Percentiles rank a stretch among this genome's conserved stretches.
Conservation (phyloP, 1,140 invertebrate species). For the Leptonema lineaticorne region DNA sequence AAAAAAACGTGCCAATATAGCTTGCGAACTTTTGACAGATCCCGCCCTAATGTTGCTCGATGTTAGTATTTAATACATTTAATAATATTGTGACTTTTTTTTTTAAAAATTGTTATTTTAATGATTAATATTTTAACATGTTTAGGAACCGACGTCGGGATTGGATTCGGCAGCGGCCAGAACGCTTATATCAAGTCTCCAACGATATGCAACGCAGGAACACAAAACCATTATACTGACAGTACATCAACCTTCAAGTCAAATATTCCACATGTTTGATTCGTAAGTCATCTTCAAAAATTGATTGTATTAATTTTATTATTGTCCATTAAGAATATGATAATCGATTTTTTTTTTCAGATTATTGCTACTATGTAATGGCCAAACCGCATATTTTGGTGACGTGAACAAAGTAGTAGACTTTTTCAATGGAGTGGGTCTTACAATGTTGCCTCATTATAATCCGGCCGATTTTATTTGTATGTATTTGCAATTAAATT, state of each 20-base stretch:
- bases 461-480: constrained; percentile 87
- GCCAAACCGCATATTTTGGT: constrained; percentile 80
- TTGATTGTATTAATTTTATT: background rate
- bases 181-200: constrained; percentile 72
- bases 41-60: constrained; percentile 82
- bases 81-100: background rate
- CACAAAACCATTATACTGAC: constrained; percentile 81
- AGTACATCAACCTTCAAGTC: constrained; percentile 85
- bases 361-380: constrained; percentile 73
- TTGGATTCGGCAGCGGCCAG: constrained; percentile 82
- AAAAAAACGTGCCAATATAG: constrained; percentile 85
- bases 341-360: constrained; percentile 46
- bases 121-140: background rate
- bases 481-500: constrained; percentile 57
- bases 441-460: constrained; percentile 76
- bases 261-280: constrained; percentile 87
- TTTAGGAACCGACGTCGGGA: constrained; percentile 82
- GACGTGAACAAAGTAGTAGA: constrained; percentile 72
- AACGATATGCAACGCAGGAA: constrained; percentile 74
- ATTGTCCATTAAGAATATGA: background rate
- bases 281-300: constrained; percentile 30
- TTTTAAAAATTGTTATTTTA: background rate
- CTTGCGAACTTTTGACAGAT: constrained; percentile 83
- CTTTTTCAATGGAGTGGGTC: constrained; percentile 73
- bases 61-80: constrained; percentile 61